Evolutionary conservation across 2,797 vertebrate genomes (phyloP), one percentile per base, ranked within the genome.

Genomic region (Cryptoblepharus egeriae): DNA sequence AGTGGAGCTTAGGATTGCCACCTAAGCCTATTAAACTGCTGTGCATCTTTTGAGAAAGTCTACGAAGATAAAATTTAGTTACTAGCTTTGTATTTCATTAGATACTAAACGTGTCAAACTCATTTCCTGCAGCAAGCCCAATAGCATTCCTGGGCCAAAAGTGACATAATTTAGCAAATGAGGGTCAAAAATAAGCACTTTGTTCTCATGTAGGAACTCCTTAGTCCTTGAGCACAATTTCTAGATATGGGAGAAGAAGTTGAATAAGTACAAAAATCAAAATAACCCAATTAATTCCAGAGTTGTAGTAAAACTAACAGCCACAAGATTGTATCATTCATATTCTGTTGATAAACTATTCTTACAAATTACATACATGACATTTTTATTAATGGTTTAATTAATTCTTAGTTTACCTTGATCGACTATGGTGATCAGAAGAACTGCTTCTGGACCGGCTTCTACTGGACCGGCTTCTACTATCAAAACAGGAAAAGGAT

Each of bases 361-460:
- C 28, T 67, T n/a, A 76, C 24, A 4, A 60, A 58, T 10, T 28
- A 28, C 12, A 4, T 45, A 18, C 26, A 8, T 37, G 5, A 30
- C 4, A 55, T 45, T 37, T 80, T 57, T 64, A 5, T 52, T 22
- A 55, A 28, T 52, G 5, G 30, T 24, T 18, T 30, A 16, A 24
- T 18, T 30, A 16, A 24, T n/a, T 71, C 58, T 30, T 35, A 20
- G 37, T 92, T 0, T 87, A 99, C 98, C 98, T 98, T 90, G 98
- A 98, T 80, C 97, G 97, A 83, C 97, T 96, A 67, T 86, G 97
- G 55, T 92, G 96, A 81, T 94, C 92, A 0, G 97, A 97, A 0
- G 98, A 98, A 73, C 93, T 96, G 92, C 98, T 98, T 93, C 98
- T 97, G 87, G 98, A 99, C 68, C 95, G 95, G 93, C 98, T 99